Conservation (phyloP, 2,797 vertebrate species). For the Apogon talboti region DNA sequence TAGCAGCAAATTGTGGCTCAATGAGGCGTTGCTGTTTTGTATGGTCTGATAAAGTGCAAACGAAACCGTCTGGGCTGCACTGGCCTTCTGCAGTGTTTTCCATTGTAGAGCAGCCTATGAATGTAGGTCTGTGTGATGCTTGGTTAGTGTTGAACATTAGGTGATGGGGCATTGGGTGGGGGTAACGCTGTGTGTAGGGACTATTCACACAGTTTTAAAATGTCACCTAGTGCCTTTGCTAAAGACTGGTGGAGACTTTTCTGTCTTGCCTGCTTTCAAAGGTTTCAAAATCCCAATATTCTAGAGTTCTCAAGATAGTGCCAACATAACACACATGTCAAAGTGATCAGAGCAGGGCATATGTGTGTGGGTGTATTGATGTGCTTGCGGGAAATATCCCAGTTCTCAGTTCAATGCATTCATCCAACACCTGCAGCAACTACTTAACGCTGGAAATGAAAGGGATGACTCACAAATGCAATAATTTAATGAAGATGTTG, state of each 20-base stretch:
- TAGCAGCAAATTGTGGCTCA: constrained; percentile 80
- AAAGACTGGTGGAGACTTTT: constrained; percentile 46
- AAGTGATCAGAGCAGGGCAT: constrained; percentile 74
- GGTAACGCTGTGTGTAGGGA: constrained; percentile 28
- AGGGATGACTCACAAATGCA: constrained; percentile 59
- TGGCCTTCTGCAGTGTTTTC: constrained; percentile 63
- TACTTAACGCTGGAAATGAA: constrained; percentile 55
- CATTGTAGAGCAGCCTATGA: constrained; percentile 66
- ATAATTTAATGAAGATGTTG: constrained; percentile 54
- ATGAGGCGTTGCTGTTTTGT: constrained; percentile 79
- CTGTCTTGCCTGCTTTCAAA: constrained; percentile 47
- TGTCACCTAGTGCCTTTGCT: constrained; percentile 63
- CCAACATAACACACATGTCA: constrained; percentile 72
- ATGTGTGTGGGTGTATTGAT: constrained; percentile 72
- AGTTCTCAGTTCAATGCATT: constrained; percentile 71
- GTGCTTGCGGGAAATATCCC: constrained; percentile 63
- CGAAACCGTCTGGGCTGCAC: constrained; percentile 71
- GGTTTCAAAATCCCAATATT: constrained; percentile 66
- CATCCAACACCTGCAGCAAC: constrained; percentile 74
- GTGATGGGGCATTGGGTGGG: constrained; percentile 30
- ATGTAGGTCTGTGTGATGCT: constrained; percentile 77
- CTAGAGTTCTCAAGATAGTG: constrained; percentile 55
- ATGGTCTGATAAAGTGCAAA: constrained; percentile 77
- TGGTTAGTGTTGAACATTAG: constrained; percentile 79
- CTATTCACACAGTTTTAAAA: constrained; percentile 71